Evolutionary conservation across 2,888 invertebrate species (phyloP).

Genomic region (Prenolepis imparis): DNA sequence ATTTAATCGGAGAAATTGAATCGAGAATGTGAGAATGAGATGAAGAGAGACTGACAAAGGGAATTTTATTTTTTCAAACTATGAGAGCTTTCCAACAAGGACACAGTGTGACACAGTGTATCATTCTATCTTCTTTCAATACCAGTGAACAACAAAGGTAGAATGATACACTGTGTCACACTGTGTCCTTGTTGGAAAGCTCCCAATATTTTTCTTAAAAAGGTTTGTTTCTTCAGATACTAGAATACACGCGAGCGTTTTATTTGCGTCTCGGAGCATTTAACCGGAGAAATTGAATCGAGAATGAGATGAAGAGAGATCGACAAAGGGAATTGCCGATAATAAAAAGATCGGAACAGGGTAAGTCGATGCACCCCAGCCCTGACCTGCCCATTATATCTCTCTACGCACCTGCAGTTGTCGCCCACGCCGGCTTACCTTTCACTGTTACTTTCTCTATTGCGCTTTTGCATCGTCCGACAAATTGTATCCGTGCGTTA

Average conservation of each 20-base stretch:
- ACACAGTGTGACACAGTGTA: too few species aligned
- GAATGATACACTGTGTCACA: too few species aligned
- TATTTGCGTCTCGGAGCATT: neutral
- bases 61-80: too few species aligned
- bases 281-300: neutral
- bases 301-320: too few species aligned
- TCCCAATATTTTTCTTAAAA: neutral
- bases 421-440: constrained; percentile 80
- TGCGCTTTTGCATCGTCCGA: constrained; percentile 73
- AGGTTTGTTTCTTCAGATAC: too few species aligned
- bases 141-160: too few species aligned
- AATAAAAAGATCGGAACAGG: constrained; percentile 17
- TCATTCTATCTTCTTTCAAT: too few species aligned
- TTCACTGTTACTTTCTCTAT: constrained; percentile 81
- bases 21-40: neutral
- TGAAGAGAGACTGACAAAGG: neutral
- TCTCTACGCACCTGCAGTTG: constrained; percentile 78
- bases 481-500: constrained; percentile 48
- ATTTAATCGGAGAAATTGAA: neutral
- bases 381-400: constrained; percentile 72
- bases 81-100: too few species aligned
- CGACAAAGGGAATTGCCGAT: constrained; percentile 11
- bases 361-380: constrained; percentile 53
- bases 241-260: neutral
- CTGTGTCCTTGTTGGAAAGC: too few species aligned